Conservation (phyloP, 2,113 vertebrate genomes). For the Hyaena hyaena region DNA sequence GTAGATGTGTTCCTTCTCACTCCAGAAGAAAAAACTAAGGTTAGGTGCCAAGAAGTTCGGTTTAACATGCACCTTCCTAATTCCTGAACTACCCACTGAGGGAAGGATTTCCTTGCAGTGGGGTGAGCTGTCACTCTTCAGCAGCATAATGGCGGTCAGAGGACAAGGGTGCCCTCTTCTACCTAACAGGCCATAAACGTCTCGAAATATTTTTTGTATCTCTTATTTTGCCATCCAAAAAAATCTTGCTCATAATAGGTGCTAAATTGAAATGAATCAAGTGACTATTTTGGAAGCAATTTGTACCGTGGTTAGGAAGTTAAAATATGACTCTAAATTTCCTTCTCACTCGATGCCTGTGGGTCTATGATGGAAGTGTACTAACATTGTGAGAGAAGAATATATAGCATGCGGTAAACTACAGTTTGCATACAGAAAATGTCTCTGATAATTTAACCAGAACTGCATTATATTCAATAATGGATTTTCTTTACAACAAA, state of each 20-base stretch:
- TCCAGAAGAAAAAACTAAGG: neutral
- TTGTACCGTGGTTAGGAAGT: conserved; percentile 25
- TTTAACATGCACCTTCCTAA: neutral
- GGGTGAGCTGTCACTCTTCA: neutral
- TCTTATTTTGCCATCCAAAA: conserved; percentile 39
- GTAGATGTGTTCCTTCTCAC: neutral
- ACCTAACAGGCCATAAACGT: neutral
- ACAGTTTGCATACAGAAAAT: conserved; percentile 75
- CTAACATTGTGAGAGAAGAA: conserved; percentile 52
- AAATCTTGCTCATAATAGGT: neutral
- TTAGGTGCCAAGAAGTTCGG: neutral
- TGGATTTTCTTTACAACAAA: conserved; percentile 81
- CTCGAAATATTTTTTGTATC: conserved; percentile 8
- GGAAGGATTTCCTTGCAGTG: neutral
- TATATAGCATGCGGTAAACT: conserved; percentile 62
- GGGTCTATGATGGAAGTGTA: conserved; percentile 12
- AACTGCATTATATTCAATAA: conserved; percentile 78
- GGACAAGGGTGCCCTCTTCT: neutral
- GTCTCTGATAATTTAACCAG: conserved; percentile 79
- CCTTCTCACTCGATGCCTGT: neutral
- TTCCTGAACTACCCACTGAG: neutral
- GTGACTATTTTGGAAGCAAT: neutral
- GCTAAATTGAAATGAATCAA: neutral
- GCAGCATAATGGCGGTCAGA: neutral
- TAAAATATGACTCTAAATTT: conserved; percentile 61